Conservation (phyloP, 2,888 invertebrate species). For the Ernsta delagoae region DNA sequence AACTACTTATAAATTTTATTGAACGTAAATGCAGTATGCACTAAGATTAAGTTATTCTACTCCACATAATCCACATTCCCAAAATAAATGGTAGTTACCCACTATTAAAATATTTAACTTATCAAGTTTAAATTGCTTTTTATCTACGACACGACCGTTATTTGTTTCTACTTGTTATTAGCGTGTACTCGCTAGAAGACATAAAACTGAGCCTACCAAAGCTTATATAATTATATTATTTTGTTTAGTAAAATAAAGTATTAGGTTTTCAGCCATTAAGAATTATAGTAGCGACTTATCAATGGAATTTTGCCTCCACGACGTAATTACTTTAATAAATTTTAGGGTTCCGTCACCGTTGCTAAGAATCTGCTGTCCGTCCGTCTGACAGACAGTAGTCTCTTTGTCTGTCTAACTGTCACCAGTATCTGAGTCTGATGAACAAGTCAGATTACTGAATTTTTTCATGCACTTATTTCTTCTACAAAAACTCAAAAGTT, state of each 20-base stretch:
- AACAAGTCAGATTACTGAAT: no score
- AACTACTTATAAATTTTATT: background rate
- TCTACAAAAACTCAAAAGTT: no score
- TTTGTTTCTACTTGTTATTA: slow-evolving; percentile 23
- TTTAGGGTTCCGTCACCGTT: no score
- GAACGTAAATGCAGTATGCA: background rate
- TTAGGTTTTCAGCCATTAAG: no score
- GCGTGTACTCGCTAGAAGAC: slow-evolving; percentile 25
- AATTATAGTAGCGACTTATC: no score
- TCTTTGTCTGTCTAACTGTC: no score
- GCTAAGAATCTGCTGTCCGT: no score
- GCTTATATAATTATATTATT: background rate
- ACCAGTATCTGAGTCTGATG: no score
- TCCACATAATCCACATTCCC: background rate
- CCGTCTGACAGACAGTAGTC: no score
- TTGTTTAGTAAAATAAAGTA: background rate
- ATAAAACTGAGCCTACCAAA: slow-evolving; percentile 15
- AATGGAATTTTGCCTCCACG: background rate
- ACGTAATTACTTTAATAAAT: no score
- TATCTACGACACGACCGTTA: background rate
- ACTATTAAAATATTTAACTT: slow-evolving; percentile 20
- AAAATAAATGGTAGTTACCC: no score
- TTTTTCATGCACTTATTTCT: no score
- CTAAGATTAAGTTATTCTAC: background rate
- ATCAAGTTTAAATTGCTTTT: slow-evolving; percentile 18